Conservation (phyloP, 2,797 vertebrate species). For the Gallinago solitaria region DNA sequence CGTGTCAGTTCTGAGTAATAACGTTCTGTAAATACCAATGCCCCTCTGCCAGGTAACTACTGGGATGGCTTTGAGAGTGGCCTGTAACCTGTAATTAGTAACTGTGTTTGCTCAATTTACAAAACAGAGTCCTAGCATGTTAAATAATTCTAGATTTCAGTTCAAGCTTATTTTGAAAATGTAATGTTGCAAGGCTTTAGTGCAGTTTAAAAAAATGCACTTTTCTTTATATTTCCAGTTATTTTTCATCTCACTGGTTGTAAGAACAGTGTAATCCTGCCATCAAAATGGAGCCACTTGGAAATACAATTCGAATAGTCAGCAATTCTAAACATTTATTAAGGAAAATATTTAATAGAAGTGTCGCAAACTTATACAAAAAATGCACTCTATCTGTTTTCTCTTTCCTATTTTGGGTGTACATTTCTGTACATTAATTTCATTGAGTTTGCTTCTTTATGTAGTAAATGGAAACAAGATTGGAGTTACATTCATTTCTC, state of each 20-base stretch:
- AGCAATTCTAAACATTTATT: neutral
- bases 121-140: neutral
- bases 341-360: neutral
- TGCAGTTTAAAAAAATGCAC: neutral
- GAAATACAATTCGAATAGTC: neutral
- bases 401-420: neutral
- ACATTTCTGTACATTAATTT: neutral
- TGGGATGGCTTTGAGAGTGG: neutral
- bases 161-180: neutral
- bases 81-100: neutral
- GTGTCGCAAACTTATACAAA: neutral
- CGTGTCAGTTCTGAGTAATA: neutral
- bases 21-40: neutral
- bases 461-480: neutral
- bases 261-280: neutral
- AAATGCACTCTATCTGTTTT: neutral
- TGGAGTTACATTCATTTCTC: neutral
- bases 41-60: neutral
- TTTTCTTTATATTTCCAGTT: neutral
- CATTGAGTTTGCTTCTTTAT: neutral
- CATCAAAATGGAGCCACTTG: neutral
- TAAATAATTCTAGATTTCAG: neutral
- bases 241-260: neutral
- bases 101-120: neutral
- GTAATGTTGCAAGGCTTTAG: neutral